These are phyloP conservation scores for Ladona fulva DNA, from an alignment of 1,140 invertebrate genomes.

Conservation along the genomic window DNA sequence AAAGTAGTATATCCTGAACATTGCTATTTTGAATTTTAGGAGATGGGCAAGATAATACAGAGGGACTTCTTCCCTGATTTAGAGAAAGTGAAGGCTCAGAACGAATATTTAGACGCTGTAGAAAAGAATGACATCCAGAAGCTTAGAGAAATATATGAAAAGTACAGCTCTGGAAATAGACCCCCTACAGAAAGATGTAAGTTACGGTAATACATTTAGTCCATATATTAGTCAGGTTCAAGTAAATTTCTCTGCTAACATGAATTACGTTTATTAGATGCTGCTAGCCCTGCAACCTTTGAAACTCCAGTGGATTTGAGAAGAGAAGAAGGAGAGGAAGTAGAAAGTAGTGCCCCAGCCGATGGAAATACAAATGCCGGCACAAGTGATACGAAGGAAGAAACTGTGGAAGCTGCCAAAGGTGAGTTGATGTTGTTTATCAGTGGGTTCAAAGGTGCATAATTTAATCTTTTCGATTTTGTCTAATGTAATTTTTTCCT, in stretches of 20 bases:
- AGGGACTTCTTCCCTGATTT: slow-evolving; percentile 95
- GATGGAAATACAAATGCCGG: neutral
- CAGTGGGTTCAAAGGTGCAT: neutral
- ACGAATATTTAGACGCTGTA: slow-evolving; percentile 84
- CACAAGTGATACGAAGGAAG: neutral
- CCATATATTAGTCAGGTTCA: too few species aligned
- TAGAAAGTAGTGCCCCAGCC: neutral
- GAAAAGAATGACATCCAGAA: slow-evolving; percentile 81
- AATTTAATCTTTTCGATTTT: neutral
- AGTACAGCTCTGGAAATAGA: slow-evolving; percentile 62
- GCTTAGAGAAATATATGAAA: slow-evolving; percentile 75
- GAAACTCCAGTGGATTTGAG: slow-evolving; percentile 56
- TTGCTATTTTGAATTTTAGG: slow-evolving; percentile 36
- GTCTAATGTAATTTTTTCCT: neutral
- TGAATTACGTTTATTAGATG: slow-evolving; percentile 31
- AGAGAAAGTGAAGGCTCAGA: slow-evolving; percentile 84
- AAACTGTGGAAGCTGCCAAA: neutral
- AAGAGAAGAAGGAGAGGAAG: slow-evolving; percentile 19
- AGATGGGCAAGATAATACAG: slow-evolving; percentile 91
- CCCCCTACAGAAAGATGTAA: slow-evolving; percentile 52
- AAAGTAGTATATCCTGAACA: neutral
- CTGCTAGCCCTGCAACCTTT: slow-evolving; percentile 75
- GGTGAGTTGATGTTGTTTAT: neutral
- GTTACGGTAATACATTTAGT: slow-evolving; percentile 23
- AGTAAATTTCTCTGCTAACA: too few species aligned